Evolutionary conservation across 2,888 invertebrate species (phyloP).

Genomic region (Reticulitermes lucifugus): DNA sequence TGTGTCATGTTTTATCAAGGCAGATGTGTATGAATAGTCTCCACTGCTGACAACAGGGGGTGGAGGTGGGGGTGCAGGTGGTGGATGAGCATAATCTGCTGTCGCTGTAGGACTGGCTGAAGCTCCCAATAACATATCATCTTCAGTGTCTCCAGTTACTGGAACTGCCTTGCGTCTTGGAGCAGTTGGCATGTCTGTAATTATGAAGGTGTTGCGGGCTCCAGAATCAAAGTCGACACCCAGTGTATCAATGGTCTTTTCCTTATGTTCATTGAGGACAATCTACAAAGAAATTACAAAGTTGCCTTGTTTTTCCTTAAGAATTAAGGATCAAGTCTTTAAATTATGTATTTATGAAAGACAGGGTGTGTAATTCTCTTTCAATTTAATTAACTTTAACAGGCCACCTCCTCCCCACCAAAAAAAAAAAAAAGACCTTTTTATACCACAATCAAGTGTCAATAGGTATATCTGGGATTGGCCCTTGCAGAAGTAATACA

Average conservation of each 20-base stretch:
- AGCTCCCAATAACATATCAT: conserved; percentile 64
- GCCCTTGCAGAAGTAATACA: too few relatives aligned
- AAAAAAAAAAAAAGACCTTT: too few relatives aligned
- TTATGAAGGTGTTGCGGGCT: conserved; percentile 61
- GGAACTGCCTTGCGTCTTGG: conserved; percentile 59
- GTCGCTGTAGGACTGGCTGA: conserved; percentile 63
- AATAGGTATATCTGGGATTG: too few relatives aligned
- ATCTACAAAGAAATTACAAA: conserved; percentile 57
- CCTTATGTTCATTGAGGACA: conserved; percentile 62
- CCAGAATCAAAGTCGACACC: conserved; percentile 62
- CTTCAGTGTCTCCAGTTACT: conserved; percentile 59
- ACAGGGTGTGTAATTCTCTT: too few relatives aligned
- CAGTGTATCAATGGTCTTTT: conserved; percentile 64
- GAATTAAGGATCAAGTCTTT: too few relatives aligned
- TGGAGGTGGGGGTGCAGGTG: conserved; percentile 54
- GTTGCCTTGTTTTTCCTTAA: not conserved
- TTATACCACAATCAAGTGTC: too few relatives aligned
- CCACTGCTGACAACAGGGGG: conserved; percentile 47
- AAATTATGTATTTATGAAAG: too few relatives aligned
- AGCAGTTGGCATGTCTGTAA: conserved; percentile 61
- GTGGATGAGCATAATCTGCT: conserved; percentile 48
- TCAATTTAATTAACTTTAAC: too few relatives aligned
- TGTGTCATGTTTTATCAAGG: conserved; percentile 62
- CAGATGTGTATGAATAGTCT: conserved; percentile 46
- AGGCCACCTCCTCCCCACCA: too few relatives aligned